Percentiles rank a stretch among this genome's conserved stretches.
Conservation (phyloP, 2,113 vertebrate species). For the Natator depressus region DNA sequence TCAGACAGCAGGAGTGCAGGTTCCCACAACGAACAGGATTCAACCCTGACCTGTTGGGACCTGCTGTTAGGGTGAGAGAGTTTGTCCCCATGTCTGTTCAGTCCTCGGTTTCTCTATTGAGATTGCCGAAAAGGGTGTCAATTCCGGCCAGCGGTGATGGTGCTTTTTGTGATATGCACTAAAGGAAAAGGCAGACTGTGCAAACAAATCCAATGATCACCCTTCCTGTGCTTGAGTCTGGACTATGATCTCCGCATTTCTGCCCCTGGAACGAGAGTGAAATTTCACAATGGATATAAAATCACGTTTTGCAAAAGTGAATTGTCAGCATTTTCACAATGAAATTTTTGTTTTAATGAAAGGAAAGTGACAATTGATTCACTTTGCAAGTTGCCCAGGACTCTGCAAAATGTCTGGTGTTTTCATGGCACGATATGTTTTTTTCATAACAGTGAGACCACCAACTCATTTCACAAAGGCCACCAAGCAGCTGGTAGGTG, state of each 20-base stretch:
- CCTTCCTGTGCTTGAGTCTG: not conserved
- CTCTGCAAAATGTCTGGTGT: not conserved
- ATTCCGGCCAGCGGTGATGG: rapidly evolving
- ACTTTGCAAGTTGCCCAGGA: not conserved
- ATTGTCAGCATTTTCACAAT: not conserved
- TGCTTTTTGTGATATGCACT: not conserved
- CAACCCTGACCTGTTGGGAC: not conserved
- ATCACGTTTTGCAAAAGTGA: not conserved
- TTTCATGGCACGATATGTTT: not conserved
- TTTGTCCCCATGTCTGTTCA: not conserved
- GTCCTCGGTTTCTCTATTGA: not conserved
- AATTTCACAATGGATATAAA: not conserved
- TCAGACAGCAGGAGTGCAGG: not conserved
- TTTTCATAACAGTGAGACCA: rapidly evolving
- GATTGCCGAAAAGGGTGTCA: not conserved
- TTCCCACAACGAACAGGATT: rapidly evolving
- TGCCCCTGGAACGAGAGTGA: not conserved
- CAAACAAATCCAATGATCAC: rapidly evolving
- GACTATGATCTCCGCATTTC: rapidly evolving
- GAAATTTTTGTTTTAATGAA: not conserved
- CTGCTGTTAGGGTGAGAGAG: not conserved
- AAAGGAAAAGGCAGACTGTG: not conserved
- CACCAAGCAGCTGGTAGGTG: not conserved
- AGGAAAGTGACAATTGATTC: not conserved
- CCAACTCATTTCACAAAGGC: not conserved